Percentiles rank a stretch among this genome's conserved stretches.
These are phyloP conservation scores for Agriopis marginaria DNA, from an alignment of 2,888 invertebrate species.

Conservation along the genomic window DNA sequence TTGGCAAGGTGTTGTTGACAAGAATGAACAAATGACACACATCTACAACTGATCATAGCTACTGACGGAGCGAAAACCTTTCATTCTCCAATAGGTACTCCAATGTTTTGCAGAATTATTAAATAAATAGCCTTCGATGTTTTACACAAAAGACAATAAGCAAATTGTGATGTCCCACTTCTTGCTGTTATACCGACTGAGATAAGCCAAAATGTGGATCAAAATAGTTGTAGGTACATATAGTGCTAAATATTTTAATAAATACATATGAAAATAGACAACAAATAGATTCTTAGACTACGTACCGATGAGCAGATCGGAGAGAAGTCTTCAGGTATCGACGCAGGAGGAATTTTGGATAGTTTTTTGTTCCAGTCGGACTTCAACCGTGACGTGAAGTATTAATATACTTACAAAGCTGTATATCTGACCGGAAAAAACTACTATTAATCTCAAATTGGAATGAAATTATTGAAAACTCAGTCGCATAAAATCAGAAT, in stretches of 20 bases:
- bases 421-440: neutral
- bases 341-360: conserved; percentile 78
- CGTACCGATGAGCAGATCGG: conserved; percentile 75
- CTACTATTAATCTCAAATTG: neutral
- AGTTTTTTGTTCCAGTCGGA: conserved; percentile 39
- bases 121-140: too few relatives aligned
- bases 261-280: neutral
- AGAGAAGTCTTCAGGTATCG: conserved; percentile 67
- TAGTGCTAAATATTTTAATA: too few relatives aligned
- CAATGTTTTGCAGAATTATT: too few relatives aligned
- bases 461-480: neutral
- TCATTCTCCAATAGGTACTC: too few relatives aligned
- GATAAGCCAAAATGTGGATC: neutral
- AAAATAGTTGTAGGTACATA: neutral
- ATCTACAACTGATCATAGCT: too few relatives aligned
- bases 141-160: neutral
- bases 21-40: too few relatives aligned
- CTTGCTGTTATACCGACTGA: neutral
- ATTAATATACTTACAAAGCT: neutral
- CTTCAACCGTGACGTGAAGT: neutral
- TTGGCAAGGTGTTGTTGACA: too few relatives aligned
- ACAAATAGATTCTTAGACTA: conserved; percentile 5
- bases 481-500: neutral
- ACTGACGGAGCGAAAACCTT: too few relatives aligned
- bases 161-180: neutral